Evolutionary conservation across 2,888 invertebrate genomes (phyloP).

Genomic region (Ochropleura plecta): DNA sequence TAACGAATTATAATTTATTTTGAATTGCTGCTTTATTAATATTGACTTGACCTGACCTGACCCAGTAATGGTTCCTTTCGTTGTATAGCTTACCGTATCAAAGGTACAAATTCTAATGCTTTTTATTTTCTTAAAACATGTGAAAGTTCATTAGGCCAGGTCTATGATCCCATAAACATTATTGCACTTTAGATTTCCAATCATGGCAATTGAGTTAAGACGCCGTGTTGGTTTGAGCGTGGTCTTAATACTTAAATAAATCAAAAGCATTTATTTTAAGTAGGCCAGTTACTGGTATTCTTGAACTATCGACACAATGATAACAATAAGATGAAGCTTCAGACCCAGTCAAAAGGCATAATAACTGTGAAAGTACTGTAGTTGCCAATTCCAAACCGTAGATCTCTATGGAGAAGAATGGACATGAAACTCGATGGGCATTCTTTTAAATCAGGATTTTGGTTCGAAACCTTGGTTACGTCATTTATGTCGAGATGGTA

Average conservation of each 20-base stretch:
- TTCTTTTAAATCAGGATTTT: no score
- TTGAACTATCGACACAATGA: no score
- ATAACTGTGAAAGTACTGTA: no score
- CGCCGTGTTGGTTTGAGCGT: not conserved
- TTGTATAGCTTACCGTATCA: constrained; percentile 39
- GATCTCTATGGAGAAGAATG: no score
- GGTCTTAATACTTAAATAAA: not conserved
- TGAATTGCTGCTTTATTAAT: constrained; percentile 30
- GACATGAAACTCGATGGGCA: no score
- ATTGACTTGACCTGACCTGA: constrained; percentile 51
- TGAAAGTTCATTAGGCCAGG: constrained; percentile 43
- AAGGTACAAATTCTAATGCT: constrained; percentile 31
- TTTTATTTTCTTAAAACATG: constrained; percentile 55
- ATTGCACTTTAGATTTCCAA: not conserved
- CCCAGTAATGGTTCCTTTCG: constrained; percentile 35
- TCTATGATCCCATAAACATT: constrained; percentile 28
- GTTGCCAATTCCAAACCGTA: no score
- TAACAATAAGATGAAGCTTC: no score
- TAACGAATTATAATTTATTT: constrained; percentile 36
- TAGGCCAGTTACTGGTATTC: no score
- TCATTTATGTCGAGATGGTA: no score
- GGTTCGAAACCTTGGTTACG: no score
- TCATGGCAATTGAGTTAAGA: not conserved
- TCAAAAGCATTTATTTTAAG: no score
- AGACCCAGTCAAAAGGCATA: no score